Base-by-base conservation (phyloP, 2,797 vertebrate genomes). In the Enteromius afrohamiltoni region DNA sequence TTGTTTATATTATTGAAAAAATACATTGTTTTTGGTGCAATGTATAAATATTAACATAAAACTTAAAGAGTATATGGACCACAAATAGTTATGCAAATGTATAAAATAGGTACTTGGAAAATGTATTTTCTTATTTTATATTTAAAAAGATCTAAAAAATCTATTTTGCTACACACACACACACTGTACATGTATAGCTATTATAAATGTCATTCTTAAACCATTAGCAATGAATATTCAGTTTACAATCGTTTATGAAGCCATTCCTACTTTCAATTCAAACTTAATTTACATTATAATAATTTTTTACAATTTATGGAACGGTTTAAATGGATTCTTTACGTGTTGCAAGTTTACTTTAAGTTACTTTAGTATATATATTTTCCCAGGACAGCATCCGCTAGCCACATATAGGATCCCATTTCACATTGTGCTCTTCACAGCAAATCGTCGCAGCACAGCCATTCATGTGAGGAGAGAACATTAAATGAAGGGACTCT, bases 401-500 rank as follows among this genome's bases (percentile, higher is more conserved):
- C 29, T 29, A 2, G 4, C 34, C 53, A 77, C 26, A 60, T 42
- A 76, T 42, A 58, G 53, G 51, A 3, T 67, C 60, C 29, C 49
- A 53, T 74, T 73, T 74, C 47, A 31, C 19, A 78, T 49, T 49
- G 51, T 17, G 51, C 67, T 40, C 37, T 58, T 70, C 51, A 53
- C 14, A 53, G 47, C 16, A 3, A 69, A 11, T 40, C 26, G 31
- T 55, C 3, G 7, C 6, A 37, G 26, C 17, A 64, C 23, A 64
- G n/a, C 10, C 40, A 16, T 53, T 21, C 76, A 47, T 37, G 49
- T 42, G 31, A 37, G 21, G 65, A 68, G 7, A 68, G 19, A 69
- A 80, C 58, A 11, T 80, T 26, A 69, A 69, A 80, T 80, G 49
- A 79, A 31, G 3, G 14, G 47, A 68, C 47, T 79, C 64, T 13